Conservation (phyloP, 1,140 invertebrate species). For the Hydropsyche tenuis region DNA sequence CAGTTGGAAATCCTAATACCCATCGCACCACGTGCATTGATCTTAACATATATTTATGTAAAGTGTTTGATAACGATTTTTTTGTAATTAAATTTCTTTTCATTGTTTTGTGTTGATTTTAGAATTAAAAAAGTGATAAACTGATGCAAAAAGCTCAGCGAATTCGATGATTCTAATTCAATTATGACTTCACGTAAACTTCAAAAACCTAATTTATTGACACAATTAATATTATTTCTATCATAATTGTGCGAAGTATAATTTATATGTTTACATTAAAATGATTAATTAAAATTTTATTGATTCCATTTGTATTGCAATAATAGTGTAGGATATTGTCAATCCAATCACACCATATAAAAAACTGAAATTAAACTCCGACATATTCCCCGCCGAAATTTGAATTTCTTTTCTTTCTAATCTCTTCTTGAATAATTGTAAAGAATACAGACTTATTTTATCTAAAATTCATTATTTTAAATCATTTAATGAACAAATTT, state of each 20-base stretch:
- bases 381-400: neutral
- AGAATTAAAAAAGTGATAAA: too few relatives aligned
- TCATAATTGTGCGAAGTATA: too few relatives aligned
- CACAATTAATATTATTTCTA: too few relatives aligned
- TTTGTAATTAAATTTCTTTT: too few relatives aligned
- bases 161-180: too few relatives aligned
- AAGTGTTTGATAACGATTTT: neutral
- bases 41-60: neutral
- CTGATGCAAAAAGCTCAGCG: too few relatives aligned
- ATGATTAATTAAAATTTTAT: neutral
- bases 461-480: conserved; percentile 12
- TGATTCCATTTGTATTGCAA: conserved; percentile 1
- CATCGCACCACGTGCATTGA: neutral
- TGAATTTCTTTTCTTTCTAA: neutral
- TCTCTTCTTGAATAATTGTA: neutral
- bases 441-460: neutral
- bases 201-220: too few relatives aligned
- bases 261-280: too few relatives aligned
- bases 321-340: conserved; percentile 5
- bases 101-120: too few relatives aligned
- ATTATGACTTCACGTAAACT: too few relatives aligned
- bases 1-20: neutral
- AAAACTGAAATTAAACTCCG: neutral
- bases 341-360: neutral
- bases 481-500: too few relatives aligned